Evolutionary conservation across 2,113 vertebrate genomes (phyloP).

Genomic region (Prunella fulvescens): DNA sequence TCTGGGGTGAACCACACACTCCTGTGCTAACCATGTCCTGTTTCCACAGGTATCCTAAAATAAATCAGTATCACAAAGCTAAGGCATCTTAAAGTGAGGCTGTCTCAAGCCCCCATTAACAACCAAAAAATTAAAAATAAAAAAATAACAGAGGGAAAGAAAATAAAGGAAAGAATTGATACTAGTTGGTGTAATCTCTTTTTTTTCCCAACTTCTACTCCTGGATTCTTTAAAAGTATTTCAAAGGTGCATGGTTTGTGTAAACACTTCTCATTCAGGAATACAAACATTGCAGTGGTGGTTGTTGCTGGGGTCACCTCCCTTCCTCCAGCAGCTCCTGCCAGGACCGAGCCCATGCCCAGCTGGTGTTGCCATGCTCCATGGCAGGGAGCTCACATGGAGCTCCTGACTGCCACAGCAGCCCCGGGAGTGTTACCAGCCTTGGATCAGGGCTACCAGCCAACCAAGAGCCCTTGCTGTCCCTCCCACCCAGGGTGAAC

Average conservation of each 20-base stretch:
- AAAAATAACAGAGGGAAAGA: neutral
- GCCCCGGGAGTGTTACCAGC: fast-evolving
- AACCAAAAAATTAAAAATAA: neutral
- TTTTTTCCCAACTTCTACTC: neutral
- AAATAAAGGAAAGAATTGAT: conserved; percentile 55
- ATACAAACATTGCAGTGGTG: fast-evolving
- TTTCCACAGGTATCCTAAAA: neutral
- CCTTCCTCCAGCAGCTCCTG: neutral
- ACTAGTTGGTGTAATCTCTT: neutral
- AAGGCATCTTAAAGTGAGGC: conserved; percentile 2
- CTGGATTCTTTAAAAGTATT: neutral
- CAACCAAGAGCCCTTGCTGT: fast-evolving
- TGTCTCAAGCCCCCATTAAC: neutral
- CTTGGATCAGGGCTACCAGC: neutral
- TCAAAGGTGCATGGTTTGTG: fast-evolving
- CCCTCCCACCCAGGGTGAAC: neutral
- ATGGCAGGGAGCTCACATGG: neutral
- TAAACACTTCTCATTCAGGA: neutral
- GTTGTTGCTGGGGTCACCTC: neutral
- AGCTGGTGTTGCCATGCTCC: neutral
- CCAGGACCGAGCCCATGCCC: neutral
- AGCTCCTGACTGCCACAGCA: fast-evolving
- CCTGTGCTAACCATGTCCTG: neutral
- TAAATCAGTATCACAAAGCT: neutral
- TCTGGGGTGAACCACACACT: neutral